Evolutionary conservation across 1,140 invertebrate species (phyloP).

Genomic region (Sycophaga agraensis): DNA sequence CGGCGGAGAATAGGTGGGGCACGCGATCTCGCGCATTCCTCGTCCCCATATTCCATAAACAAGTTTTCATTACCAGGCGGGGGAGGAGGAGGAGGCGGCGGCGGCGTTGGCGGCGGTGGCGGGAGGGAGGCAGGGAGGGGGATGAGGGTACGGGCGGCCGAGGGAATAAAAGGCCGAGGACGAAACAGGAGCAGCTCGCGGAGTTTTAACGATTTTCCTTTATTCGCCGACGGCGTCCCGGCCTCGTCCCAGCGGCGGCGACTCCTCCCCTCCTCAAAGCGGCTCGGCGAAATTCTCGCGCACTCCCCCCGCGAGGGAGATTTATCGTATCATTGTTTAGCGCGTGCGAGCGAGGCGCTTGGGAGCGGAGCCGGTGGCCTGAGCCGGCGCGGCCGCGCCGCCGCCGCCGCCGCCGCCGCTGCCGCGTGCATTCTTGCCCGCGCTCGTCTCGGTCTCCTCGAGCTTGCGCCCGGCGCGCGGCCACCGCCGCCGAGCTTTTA

Average conservation of each 20-base stretch:
- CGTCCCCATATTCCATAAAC: no score
- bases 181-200: slow-evolving; percentile 14
- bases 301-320: slow-evolving; percentile 7
- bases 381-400: neutral
- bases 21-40: no score
- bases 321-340: slow-evolving; percentile 31
- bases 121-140: no score
- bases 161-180: neutral
- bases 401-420: no score
- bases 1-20: no score
- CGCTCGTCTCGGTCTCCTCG: no score
- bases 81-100: no score
- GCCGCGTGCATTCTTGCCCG: no score
- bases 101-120: no score
- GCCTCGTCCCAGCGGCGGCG: neutral
- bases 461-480: neutral
- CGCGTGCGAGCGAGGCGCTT: neutral
- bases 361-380: slow-evolving; percentile 7
- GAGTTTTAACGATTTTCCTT: slow-evolving; percentile 26
- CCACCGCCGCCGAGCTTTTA: neutral
- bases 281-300: slow-evolving; percentile 14
- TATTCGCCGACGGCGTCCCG: slow-evolving; percentile 6
- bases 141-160: no score
- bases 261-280: neutral
- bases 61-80: no score